Percentiles rank a stretch among this genome's conserved stretches.
Evolutionary conservation across 2,113 vertebrate species (phyloP).

Genomic region (Orthonyx spaldingii): DNA sequence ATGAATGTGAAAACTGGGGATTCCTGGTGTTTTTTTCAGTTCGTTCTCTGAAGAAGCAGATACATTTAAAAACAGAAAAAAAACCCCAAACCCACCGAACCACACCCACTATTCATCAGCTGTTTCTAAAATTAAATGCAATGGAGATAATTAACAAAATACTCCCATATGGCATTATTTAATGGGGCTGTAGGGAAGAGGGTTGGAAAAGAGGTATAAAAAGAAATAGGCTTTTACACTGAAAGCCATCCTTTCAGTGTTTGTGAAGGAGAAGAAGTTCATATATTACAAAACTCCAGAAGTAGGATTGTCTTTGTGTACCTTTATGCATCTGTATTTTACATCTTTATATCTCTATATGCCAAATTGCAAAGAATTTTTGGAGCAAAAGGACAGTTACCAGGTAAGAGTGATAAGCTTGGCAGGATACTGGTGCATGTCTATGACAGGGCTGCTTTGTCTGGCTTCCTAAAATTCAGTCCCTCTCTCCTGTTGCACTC

Average conservation of each 20-base stretch:
- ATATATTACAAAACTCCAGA: background rate
- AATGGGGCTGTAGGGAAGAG: background rate
- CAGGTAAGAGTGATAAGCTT: background rate
- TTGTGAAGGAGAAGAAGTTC: background rate
- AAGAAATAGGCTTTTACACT: background rate
- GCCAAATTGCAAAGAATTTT: background rate
- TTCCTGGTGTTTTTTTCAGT: background rate
- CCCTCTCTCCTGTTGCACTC: background rate
- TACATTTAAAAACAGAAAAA: background rate
- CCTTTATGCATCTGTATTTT: background rate
- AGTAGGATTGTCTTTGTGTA: background rate
- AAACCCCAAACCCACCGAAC: background rate
- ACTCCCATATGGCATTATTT: background rate
- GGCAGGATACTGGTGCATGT: background rate
- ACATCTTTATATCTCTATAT: background rate
- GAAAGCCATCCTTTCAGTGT: background rate
- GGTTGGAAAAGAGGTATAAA: background rate
- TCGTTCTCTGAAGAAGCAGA: background rate
- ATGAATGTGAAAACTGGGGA: background rate
- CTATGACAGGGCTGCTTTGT: background rate
- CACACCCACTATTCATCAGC: background rate
- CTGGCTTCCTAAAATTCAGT: background rate
- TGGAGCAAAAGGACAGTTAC: background rate
- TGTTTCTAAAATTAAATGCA: background rate
- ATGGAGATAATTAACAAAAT: background rate